Evolutionary conservation across 2,888 invertebrate species (phyloP), one percentile per base, ranked within the genome.

Genomic region (Caprella mutica): DNA sequence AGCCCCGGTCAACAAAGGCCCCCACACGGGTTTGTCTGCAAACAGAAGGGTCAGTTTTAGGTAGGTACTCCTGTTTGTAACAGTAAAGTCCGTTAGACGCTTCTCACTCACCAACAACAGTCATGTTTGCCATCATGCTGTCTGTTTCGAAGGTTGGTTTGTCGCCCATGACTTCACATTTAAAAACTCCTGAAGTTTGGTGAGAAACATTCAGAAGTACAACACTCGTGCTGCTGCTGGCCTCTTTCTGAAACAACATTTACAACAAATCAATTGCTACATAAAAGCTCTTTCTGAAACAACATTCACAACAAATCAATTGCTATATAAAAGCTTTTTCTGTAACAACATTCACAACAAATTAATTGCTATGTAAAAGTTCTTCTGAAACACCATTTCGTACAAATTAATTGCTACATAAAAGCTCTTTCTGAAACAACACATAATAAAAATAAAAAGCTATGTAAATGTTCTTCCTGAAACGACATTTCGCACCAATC

Each of bases 121-220:
- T 59, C 59, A 63, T 59, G 48, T 63, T 63, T 27, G 42, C 57
- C 5, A 38, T 55, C 24, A 46, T 39, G 30, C 51, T 55, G 29
- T 59, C 57, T 2, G 59, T 63, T 50, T 63, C 58, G 51, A 63
- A 63, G 40, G 33, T 53, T 5, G 62, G 62, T 29, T 59, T 63
- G 52, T 63, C 62, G 5, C 59, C 59, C 55, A 63, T 55, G n/a
- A 59, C 62, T 38, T 63, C 62, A 29, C 59, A 63, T 5, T 57
- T 48, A 46, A 59, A 63, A 52, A 56, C 52, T 19, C 62, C 62
- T 1, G 62, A 59, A 3, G 62, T 57, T 21, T 42, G 54, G 12
- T 48, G 23, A 9, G 56, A 52, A 17, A 63, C 62, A 6, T 52
- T 48, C 33, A 30, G 48, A 24, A 63, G 62, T 5, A 50, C 42